Evolutionary conservation across 2,797 vertebrate species (phyloP), one percentile per base, ranked within the genome.

Genomic region (Poeciliopsis presidionis): DNA sequence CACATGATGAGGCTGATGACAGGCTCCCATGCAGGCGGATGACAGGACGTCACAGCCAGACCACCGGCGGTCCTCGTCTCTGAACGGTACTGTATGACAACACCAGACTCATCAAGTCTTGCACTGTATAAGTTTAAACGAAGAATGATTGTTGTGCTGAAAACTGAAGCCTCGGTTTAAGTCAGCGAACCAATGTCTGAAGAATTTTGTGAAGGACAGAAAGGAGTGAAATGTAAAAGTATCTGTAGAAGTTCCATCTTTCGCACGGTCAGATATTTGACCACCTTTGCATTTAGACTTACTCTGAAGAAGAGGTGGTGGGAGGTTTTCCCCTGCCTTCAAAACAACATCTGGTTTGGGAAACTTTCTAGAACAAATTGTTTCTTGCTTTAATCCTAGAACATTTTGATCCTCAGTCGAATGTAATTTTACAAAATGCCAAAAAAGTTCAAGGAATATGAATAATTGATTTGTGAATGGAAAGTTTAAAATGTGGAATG

Each of bases 1-100:
- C 93, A 92, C 91, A 94, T 93, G 94, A 95, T 94, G 93, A 94
- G 93, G 92, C 93, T 94, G 94, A 95, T 94, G 95, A 95, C 94
- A 92, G 92, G 90, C 94, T 91, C 87, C 92, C 92, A 86, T 91
- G 90, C 92, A 93, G 92, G 88, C 89, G 84, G 91, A 92, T 95
- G 95, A 95, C 95, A 94, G 92, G 88, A 94, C 86, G 80, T 95
- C 93, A 90, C 80, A 16, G 81, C 73, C 53, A 77, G 92, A 90
- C 91, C 91, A 92, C 90, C 90, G 81, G 79, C 33, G 41, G 76
- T 86, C 86, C 90, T 87, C 55, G 11, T 80, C 89, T 86, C 78
- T 30, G 75, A 92, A 92, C 86, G 88, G 90, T 73, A 70, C 74
- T 1, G 22, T 46, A 70, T 90, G 90, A 89, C 86, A 90, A 83